Evolutionary conservation across 1,140 invertebrate genomes (phyloP).

Genomic region (Brachionus plicatilis): DNA sequence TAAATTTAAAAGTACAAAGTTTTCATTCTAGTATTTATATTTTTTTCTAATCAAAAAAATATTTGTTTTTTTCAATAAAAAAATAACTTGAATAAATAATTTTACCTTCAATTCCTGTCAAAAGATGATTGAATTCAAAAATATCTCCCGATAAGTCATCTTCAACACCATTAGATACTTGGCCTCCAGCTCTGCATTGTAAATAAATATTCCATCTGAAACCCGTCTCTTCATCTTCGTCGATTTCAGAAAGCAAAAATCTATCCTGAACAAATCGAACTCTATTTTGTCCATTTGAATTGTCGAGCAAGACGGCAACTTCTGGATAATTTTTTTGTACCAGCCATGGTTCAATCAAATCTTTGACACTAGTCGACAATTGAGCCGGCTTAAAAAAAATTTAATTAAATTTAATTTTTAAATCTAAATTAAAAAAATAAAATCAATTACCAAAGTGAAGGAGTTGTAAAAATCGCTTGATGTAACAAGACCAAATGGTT

Average conservation of each 20-base stretch:
- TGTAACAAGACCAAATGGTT: neutral
- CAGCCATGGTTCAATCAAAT: conserved; percentile 10
- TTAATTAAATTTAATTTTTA: too few species aligned
- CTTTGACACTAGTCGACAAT: neutral
- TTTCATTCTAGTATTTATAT: too few species aligned
- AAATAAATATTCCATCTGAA: conserved; percentile 26
- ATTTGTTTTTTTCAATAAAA: too few species aligned
- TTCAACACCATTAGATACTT: neutral
- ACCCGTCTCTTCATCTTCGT: neutral
- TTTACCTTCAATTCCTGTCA: conserved; percentile 20
- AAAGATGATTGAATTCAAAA: neutral
- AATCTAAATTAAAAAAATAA: neutral
- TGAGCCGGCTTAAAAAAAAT: neutral
- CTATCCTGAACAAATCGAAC: conserved; percentile 16
- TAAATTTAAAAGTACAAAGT: too few species aligned
- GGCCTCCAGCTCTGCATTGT: conserved; percentile 28
- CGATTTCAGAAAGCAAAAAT: conserved; percentile 11
- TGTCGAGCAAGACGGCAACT: conserved; percentile 27
- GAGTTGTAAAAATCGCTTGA: neutral
- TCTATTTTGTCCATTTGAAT: neutral
- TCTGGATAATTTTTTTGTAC: conserved; percentile 36
- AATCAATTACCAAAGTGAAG: neutral
- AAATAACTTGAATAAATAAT: neutral
- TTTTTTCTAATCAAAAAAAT: too few species aligned
- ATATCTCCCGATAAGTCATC: neutral